Conservation (phyloP, 1,140 invertebrate genomes). For the Zaprionus gabonicus region DNA sequence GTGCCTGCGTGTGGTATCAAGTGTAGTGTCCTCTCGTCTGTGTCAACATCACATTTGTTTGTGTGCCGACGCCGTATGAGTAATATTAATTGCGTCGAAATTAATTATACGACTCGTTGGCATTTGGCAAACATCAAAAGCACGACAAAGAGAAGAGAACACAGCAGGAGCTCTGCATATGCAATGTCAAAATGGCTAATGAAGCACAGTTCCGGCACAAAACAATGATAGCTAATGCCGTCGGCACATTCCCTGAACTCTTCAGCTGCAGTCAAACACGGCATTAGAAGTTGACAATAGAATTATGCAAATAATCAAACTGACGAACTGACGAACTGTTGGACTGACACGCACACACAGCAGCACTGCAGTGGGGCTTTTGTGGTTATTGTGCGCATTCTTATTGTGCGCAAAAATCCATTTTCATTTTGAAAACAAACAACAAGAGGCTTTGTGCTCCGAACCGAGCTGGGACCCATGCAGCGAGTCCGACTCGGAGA, state of each 20-base stretch:
- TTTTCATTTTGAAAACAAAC: slow-evolving; percentile 70
- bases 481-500: not conserved
- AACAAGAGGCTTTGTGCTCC: slow-evolving; percentile 59
- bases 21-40: slow-evolving; percentile 27
- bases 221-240: not conserved
- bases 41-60: slow-evolving; percentile 47
- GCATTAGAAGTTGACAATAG: slow-evolving; percentile 5
- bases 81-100: slow-evolving; percentile 71
- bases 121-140: slow-evolving; percentile 36
- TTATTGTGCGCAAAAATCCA: slow-evolving; percentile 73
- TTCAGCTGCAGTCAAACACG: slow-evolving; percentile 2
- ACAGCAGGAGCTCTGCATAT: not conserved
- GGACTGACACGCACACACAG: slow-evolving; percentile 4
- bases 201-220: slow-evolving; percentile 11
- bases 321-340: slow-evolving; percentile 11
- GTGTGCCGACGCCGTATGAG: slow-evolving; percentile 47
- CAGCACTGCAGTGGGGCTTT: slow-evolving; percentile 16
- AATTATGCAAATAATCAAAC: slow-evolving; percentile 11
- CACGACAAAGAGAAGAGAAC: slow-evolving; percentile 7
- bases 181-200: slow-evolving; percentile 19
- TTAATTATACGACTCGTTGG: slow-evolving; percentile 73
- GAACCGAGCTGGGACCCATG: slow-evolving; percentile 22
- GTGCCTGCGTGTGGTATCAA: slow-evolving; percentile 4
- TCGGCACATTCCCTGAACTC: not conserved
- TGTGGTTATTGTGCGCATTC: slow-evolving; percentile 36